phyloP scores from a whole-genome alignment of 2,888 invertebrate genomes.

The Spisula subtruncata region DNA sequence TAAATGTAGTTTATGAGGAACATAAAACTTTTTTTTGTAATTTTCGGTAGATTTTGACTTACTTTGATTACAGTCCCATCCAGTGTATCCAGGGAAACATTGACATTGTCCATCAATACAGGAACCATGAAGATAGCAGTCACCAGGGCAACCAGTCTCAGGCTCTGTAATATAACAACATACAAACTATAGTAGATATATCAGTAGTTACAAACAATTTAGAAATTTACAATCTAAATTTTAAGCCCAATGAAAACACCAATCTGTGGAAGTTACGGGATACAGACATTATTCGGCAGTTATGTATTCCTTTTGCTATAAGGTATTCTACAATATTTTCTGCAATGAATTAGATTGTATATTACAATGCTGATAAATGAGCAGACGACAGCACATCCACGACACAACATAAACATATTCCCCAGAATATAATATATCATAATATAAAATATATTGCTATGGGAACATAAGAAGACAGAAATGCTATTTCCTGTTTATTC shows the following conservation, averaged over 20 bases:
- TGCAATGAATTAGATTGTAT: too few species aligned
- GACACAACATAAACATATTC: neutral
- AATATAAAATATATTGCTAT: neutral
- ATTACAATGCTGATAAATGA: too few species aligned
- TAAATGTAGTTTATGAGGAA: too few species aligned
- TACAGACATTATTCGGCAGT: too few species aligned
- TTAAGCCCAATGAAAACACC: too few species aligned
- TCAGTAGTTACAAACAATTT: too few species aligned
- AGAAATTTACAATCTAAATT: too few species aligned
- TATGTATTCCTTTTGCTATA: too few species aligned
- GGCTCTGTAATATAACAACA: constrained; percentile 49
- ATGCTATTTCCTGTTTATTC: neutral
- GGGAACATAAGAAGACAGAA: neutral
- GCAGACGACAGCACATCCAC: neutral
- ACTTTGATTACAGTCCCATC: constrained; percentile 98
- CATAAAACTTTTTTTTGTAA: too few species aligned
- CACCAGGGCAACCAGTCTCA: constrained; percentile 92
- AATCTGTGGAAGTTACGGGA: too few species aligned
- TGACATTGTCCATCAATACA: constrained; percentile 97
- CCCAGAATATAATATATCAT: neutral
- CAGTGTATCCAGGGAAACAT: constrained; percentile 98
- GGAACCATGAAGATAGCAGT: constrained; percentile 98
- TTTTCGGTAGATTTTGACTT: constrained; percentile 88
- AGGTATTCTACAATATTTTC: too few species aligned
- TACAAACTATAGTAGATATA: too few species aligned